Base-by-base conservation (phyloP, 2,888 invertebrate species). In the Eristalis arbustorum region DNA sequence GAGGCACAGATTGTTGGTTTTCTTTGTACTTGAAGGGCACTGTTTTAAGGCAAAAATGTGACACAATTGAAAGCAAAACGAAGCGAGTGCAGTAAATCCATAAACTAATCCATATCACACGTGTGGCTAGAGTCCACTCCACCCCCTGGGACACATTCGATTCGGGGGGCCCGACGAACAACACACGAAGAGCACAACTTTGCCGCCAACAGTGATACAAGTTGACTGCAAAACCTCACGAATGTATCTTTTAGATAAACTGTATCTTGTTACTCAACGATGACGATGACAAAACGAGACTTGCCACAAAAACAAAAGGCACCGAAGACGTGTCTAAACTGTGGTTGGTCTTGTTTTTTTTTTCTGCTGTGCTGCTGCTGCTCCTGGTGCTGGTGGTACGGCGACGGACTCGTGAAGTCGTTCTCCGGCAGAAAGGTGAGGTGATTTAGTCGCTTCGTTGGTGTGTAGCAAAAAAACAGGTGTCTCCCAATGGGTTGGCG, bases 201-300 rank as follows among this genome's bases (percentile, higher is more conserved):
- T 87, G 67, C 82, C 87, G 87, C 87, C 83, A 87, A 87, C 87
- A 87, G 87, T 87, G 87, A 79, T 83, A 83, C 83, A 66, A 78
- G 87, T 83, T 83, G 87, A 87, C 87, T 87, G 87, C 1, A 78
- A 74, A 87, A 87, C 83, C 78, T 87, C 75, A 67, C 83, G 87
- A 87, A 69, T 79, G 75, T 87, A 83, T 87, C 83, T 87, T 87
- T 75, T 56, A 87, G 87, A 87, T 83, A 87, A 87, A 83, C 87
- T 87, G 77, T 78, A 75, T 87, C 83, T 87, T 79, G 74, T 87
- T 75, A 72, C 79, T 76, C 66, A 78, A 64, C 22, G 57, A n/a
- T 62, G 59, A 61, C 10, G 18, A 59, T 14, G 1, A 2, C 14
- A 23, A 2, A 25, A 59, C 14, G n/a, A 31, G 10, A 31, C 6